phyloP scores from a whole-genome alignment of 2,888 invertebrate species.

The Andrena hattorfiana region DNA sequence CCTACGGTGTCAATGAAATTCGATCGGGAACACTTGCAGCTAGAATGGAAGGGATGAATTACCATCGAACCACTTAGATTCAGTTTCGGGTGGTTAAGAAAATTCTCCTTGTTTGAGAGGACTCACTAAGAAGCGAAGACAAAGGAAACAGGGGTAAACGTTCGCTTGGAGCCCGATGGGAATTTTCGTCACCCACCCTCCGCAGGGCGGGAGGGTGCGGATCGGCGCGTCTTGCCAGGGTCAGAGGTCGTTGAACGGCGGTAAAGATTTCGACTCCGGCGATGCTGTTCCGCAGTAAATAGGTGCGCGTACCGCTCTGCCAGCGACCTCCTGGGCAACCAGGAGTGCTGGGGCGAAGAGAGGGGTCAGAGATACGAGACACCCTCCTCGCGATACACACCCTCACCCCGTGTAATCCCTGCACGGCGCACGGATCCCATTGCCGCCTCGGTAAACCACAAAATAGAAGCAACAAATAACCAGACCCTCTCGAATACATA shows the following conservation, averaged over 20 bases:
- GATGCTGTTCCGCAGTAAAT: constrained; percentile 68
- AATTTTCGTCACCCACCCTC: constrained; percentile 59
- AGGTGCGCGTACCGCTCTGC: constrained; percentile 60
- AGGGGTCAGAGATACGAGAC: constrained; percentile 63
- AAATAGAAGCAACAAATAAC: constrained; percentile 36
- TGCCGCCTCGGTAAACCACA: constrained; percentile 51
- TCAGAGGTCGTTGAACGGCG: constrained; percentile 85
- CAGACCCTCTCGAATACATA: constrained; percentile 3
- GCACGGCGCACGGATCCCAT: constrained; percentile 55
- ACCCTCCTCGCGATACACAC: constrained; percentile 56
- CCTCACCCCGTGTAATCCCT: constrained; percentile 59
- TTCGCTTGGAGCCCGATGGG: constrained; percentile 44
- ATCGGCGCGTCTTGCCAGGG: constrained; percentile 80
- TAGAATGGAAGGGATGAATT: not conserved
- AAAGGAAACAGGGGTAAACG: constrained; percentile 49
- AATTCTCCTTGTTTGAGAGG: not conserved
- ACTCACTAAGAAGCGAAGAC: not conserved
- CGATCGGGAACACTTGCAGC: not conserved
- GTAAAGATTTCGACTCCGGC: constrained; percentile 81
- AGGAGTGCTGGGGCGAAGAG: constrained; percentile 27
- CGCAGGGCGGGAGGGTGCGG: constrained; percentile 32
- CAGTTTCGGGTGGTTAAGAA: not conserved
- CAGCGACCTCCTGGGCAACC: constrained; percentile 42
- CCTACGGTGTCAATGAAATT: not conserved
- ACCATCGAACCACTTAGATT: not conserved